Evolutionary conservation across 2,797 vertebrate species (phyloP).

Genomic region (Triplophysa bombifrons): DNA sequence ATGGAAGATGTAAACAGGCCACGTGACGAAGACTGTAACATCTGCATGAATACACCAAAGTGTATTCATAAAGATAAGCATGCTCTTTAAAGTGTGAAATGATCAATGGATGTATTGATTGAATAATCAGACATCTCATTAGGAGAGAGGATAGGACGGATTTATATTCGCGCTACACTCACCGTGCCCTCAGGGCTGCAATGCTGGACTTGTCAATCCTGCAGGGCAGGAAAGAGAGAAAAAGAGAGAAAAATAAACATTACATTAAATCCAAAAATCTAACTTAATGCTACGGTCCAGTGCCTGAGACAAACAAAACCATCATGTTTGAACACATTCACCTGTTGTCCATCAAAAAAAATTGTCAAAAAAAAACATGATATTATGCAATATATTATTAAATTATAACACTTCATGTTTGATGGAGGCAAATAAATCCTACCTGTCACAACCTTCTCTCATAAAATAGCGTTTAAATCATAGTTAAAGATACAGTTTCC

Average conservation of each 20-base stretch:
- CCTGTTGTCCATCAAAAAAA: background rate
- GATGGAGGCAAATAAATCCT: too few species aligned
- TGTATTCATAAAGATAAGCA: conserved; percentile 22
- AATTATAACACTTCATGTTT: too few species aligned
- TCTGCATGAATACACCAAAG: background rate
- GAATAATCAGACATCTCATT: background rate
- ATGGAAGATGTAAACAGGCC: background rate
- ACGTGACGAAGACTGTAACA: background rate
- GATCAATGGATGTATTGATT: conserved; percentile 4
- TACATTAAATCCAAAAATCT: background rate
- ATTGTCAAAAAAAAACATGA: background rate
- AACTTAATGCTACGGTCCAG: background rate
- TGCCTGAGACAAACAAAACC: background rate
- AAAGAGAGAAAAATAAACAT: conserved; percentile 21
- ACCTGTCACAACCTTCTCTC: too few species aligned
- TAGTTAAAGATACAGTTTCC: too few species aligned
- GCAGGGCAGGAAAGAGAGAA: conserved; percentile 64
- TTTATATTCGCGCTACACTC: conserved; percentile 67
- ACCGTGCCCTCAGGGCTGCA: conserved; percentile 88
- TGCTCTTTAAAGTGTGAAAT: background rate
- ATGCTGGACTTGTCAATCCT: conserved; percentile 96
- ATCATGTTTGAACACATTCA: background rate
- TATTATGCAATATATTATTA: too few species aligned
- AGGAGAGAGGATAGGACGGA: background rate
- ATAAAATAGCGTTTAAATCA: too few species aligned